Evolutionary conservation across 2,797 vertebrate species (phyloP), one percentile per base, ranked within the genome.

Genomic region (Syndactyla subalaris): DNA sequence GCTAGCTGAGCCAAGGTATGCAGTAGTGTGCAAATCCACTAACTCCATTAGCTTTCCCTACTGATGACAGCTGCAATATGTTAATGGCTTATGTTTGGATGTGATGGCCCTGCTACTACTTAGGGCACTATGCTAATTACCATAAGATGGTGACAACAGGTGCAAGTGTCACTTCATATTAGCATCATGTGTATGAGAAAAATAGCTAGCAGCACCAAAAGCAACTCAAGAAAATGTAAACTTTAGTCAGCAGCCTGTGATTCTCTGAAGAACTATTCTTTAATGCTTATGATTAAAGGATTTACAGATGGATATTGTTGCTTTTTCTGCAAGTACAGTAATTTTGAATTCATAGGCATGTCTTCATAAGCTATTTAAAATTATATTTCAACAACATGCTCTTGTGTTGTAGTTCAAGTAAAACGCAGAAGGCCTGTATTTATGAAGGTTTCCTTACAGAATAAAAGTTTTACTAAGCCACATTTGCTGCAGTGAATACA

Each of bases 11-110:
- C 97, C 98, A 98, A 98, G 98, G 98, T 98, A 98, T 95, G 98
- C 97, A 96, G 91, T 92, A 97, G 95, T 97, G 97, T 77, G 89
- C 97, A 96, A 97, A 97, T 97, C 97, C 97, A 96, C 97, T 96
- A 97, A 97, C 96, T 97, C 97, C 96, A 93, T 97, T 97, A 96
- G 96, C 94, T 98, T 98, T 98, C 97, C 92, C 97, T 97, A 95
- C 97, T 98, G 95, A 96, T 98, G 98, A 98, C 98, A 98, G 98
- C 97, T 98, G 98, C 98, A 98, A 98, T 98, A 98, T 98, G 98
- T 98, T 98, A 98, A 98, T 98, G 97, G 98, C 93, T 98, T 98
- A 51, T 96, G 97, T 98, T 98, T 98, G 98, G 97, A 97, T 96
- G 97, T 93, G 95, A 97, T 97, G 98, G 97, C 96, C 97, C 92